Conservation (phyloP, 2,113 vertebrate genomes). For the Chloropsis hardwickii region DNA sequence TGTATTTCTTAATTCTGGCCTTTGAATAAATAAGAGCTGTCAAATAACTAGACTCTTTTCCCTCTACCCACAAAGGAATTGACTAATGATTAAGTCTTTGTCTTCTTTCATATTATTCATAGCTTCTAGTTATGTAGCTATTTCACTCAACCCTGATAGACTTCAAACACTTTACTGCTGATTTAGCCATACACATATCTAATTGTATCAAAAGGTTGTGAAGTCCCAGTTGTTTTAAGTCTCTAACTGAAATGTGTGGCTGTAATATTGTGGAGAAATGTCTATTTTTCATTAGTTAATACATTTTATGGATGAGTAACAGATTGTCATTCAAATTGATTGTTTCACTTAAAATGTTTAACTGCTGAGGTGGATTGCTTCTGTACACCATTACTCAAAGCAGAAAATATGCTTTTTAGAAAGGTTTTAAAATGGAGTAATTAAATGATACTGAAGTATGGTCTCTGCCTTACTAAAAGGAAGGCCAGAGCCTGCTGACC, state of each 20-base stretch:
- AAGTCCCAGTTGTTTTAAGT: constrained; percentile 20
- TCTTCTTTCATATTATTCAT: not conserved
- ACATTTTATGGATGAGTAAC: constrained; percentile 39
- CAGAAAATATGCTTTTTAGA: not conserved
- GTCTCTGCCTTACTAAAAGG: not conserved
- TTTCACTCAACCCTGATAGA: constrained; percentile 14
- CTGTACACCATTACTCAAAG: not conserved
- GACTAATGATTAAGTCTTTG: constrained; percentile 4
- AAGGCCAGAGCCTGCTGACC: not conserved
- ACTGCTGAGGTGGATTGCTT: constrained; percentile 2
- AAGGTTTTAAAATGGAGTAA: not conserved
- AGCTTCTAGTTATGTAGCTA: constrained; percentile 8
- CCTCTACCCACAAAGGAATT: not conserved
- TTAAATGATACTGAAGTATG: not conserved
- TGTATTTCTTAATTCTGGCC: not conserved
- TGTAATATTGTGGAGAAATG: constrained; percentile 2
- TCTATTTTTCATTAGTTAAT: constrained; percentile 53
- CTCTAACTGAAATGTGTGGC: constrained; percentile 19
- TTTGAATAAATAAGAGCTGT: constrained; percentile 26
- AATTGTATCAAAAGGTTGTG: constrained; percentile 43
- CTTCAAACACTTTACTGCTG: constrained; percentile 33
- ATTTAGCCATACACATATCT: constrained; percentile 28
- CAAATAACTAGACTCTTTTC: not conserved
- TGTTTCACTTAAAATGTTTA: constrained; percentile 45
- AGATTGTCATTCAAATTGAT: constrained; percentile 40